Evolutionary conservation across 1,140 invertebrate species (phyloP).

Genomic region (Microplitis mediator): DNA sequence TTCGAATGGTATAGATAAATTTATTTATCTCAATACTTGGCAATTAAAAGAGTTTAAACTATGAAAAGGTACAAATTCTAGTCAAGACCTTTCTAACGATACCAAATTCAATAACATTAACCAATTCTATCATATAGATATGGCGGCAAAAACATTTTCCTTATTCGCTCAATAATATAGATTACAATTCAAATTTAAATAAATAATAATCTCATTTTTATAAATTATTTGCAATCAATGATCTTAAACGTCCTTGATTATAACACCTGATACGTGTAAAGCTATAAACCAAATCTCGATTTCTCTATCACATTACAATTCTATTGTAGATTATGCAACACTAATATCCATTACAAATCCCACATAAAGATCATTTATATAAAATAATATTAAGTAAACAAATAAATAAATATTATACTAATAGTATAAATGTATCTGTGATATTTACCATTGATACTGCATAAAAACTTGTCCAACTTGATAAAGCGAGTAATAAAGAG

Average conservation of each 20-base stretch:
- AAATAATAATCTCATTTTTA: not conserved
- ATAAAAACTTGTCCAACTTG: conserved; percentile 81
- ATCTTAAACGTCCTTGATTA: conserved; percentile 18
- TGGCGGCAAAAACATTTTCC: no score
- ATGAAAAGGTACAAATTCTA: no score
- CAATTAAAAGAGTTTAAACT: no score
- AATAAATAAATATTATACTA: not conserved
- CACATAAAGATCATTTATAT: not conserved
- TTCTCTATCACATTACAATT: conserved; percentile 27
- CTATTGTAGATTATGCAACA: conserved; percentile 25
- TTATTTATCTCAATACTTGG: no score
- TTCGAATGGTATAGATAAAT: no score
- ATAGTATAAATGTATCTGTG: not conserved
- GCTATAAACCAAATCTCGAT: conserved; percentile 15
- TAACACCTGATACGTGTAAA: conserved; percentile 17
- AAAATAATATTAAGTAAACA: not conserved
- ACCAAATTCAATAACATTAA: no score
- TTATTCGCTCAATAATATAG: no score
- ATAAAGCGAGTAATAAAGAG: conserved; percentile 76
- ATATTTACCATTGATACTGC: conserved; percentile 76
- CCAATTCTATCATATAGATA: no score
- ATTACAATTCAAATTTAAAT: no score
- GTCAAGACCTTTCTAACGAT: no score
- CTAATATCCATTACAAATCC: conserved; percentile 22
- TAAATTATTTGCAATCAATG: not conserved